Evolutionary conservation across 2,888 invertebrate genomes (phyloP), one percentile per base, ranked within the genome.

Genomic region (Eledona agricola): DNA sequence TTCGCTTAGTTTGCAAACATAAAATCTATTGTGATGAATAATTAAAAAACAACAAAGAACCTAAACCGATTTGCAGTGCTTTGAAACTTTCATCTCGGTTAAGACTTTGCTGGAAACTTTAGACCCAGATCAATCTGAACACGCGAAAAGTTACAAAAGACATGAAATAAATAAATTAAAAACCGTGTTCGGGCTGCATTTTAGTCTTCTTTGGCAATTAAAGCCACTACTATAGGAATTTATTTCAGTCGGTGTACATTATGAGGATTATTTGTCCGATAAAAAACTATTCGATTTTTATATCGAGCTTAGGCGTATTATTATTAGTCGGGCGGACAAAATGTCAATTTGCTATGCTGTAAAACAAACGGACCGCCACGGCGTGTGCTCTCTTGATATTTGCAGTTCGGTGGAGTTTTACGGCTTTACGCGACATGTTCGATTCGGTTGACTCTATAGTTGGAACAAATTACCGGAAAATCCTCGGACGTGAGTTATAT

Each of bases 381-480:
- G 26, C n/a, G n/a, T n/a, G n/a, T 38, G 38, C 23, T 46, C 47
- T 54, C 55, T 51, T 57, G 55, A 60, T 57, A 65, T 65, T 65
- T 62, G 59, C 55, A 59, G 60, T 56, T 51, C 54, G 55, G 43
- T 56, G 56, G 51, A 60, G 57, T 64, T 67, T 66, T 64, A 64
- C 60, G 54, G 58, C 42, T 56, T 56, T 46, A 32, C 43, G 34
- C 55, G 58, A 61, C 59, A 65, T 57, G 64, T 60, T 60, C 62
- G 62, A 66, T 64, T 63, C 56, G 59, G 62, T 64, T 55, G 59
- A 62, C 60, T 64, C 62, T 63, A 64, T 64, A 59, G 64, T 62
- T 57, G 62, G 59, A 61, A 64, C 63, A 66, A 66, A 66, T 64
- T 63, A 60, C 66, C 63, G 66, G 66, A 65, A 67, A 68, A 67